phyloP scores from a whole-genome alignment of 2,113 vertebrate species.

The Mionectes macconnelli region DNA sequence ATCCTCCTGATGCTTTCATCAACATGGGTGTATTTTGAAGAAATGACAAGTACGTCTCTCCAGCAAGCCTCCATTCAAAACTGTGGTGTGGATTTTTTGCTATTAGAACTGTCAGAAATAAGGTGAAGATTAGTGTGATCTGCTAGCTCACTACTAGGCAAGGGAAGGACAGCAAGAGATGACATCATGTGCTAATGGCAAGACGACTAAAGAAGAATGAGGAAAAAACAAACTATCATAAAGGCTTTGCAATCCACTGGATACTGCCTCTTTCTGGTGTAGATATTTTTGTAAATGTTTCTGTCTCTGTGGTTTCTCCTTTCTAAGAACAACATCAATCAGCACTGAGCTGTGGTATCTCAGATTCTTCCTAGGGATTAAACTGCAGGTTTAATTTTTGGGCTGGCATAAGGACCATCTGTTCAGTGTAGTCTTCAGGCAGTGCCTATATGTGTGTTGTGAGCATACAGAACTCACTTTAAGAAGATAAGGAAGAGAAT shows the following conservation, averaged over 20 bases:
- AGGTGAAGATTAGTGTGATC: not conserved
- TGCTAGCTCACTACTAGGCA: not conserved
- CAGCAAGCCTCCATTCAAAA: not conserved
- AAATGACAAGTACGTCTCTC: not conserved
- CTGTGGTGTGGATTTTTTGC: not conserved
- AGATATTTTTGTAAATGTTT: not conserved
- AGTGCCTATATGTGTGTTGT: not conserved
- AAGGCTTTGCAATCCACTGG: not conserved
- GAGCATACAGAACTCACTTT: not conserved
- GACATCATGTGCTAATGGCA: not conserved
- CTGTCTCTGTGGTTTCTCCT: conserved; percentile 4
- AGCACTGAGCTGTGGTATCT: not conserved
- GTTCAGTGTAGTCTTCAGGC: not conserved
- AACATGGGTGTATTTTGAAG: not conserved
- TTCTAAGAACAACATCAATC: conserved; percentile 39
- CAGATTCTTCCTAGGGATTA: conserved; percentile 35
- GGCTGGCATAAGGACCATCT: not conserved
- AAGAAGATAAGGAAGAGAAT: not conserved
- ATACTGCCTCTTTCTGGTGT: not conserved
- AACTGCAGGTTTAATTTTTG: conserved; percentile 34
- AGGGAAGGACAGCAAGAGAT: not conserved
- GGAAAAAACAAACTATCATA: not conserved
- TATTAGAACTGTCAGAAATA: not conserved
- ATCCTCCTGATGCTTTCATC: not conserved
- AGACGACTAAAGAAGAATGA: not conserved